Evolutionary conservation across 1,140 invertebrate species (phyloP), one percentile per base, ranked within the genome.

Genomic region (Leptinotarsa lineolata): DNA sequence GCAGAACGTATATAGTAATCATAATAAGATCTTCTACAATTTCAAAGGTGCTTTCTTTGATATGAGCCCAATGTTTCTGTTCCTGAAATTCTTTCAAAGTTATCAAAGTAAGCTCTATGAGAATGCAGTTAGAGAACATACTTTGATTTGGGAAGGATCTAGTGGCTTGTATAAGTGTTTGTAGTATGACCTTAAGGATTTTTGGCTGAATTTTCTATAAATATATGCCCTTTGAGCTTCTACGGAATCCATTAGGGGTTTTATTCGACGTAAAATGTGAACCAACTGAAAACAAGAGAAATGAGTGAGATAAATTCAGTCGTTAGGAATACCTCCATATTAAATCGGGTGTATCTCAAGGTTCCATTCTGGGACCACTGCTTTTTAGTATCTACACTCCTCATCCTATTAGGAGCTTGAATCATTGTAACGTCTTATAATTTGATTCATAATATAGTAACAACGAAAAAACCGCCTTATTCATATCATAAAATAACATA

Each of bases 1-100:
- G 60, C 12, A 70, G 60, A 3, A 80, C 75, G 61, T 81, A 81
- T 11, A 79, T 45, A 6, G 58, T 54, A 46, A 81, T 79, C 77
- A 81, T 78, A 1, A 76, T 64, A 16, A 80, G 70, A 65, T 81
- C 79, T 68, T 78, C 66, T 2, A 80, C 24, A 8, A 78, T 67
- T 65, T 77, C 70, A 13, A 66, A 44, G 13, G 79, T 70, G 58
- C 69, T 72, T 59, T 45, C 12, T 65, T 74, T 75, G 13, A 59
- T 70, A 20, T 74, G 18, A 73, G 58, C 72, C 65, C 22, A 60
- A 66, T 70, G 66, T 22, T 65, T 61, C 8, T 46, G 46, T 60
- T 75, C 74, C 77, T 78, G 68, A 13, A 70, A 59, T 13, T 59
- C 0, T 46, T 20, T 46, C 3, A 59, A 58, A 16, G 20, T 2